phyloP scores from a whole-genome alignment of 2,113 vertebrate genomes.

The Pao palembangensis region DNA sequence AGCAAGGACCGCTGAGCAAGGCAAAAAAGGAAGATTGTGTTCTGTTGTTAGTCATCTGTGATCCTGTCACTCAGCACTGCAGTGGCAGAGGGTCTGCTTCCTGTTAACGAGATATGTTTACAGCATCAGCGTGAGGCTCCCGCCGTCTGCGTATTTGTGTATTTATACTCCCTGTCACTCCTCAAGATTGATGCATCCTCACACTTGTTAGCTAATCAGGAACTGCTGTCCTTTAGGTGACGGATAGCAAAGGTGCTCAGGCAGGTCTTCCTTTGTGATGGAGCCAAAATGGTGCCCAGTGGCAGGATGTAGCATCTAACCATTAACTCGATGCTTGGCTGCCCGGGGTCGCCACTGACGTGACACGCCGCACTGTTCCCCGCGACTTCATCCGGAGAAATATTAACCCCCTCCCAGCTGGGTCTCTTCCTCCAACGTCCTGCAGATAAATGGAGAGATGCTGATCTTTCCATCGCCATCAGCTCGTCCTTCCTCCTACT shows the following conservation, averaged over 20 bases:
- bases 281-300: slow-evolving; percentile 46
- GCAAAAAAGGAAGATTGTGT: slow-evolving; percentile 15
- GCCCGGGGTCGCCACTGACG: slow-evolving; percentile 15
- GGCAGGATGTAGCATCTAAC: slow-evolving; percentile 68
- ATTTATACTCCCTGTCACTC: slow-evolving; percentile 53
- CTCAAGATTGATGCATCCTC: slow-evolving; percentile 60
- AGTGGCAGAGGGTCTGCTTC: slow-evolving; percentile 65
- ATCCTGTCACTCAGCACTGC: slow-evolving; percentile 63
- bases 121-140: slow-evolving; percentile 67
- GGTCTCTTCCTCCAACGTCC: slow-evolving; percentile 58
- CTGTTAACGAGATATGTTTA: slow-evolving; percentile 73
- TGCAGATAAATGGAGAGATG: slow-evolving; percentile 59
- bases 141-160: slow-evolving; percentile 60
- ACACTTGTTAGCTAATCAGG: slow-evolving; percentile 65
- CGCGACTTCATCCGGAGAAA: slow-evolving; percentile 46
- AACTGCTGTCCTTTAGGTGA: slow-evolving; percentile 51
- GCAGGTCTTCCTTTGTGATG: slow-evolving; percentile 63
- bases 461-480: slow-evolving; percentile 63
- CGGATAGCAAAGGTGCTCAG: slow-evolving; percentile 44
- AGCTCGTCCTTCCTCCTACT: slow-evolving; percentile 65
- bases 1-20: slow-evolving; percentile 11
- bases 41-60: slow-evolving; percentile 59
- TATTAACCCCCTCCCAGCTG: slow-evolving; percentile 64
- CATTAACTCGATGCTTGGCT: slow-evolving; percentile 67
- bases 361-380: slow-evolving; percentile 48